These are phyloP conservation scores for Antennarius striatus DNA, from an alignment of 2,113 vertebrate species.

Conservation along the genomic window DNA sequence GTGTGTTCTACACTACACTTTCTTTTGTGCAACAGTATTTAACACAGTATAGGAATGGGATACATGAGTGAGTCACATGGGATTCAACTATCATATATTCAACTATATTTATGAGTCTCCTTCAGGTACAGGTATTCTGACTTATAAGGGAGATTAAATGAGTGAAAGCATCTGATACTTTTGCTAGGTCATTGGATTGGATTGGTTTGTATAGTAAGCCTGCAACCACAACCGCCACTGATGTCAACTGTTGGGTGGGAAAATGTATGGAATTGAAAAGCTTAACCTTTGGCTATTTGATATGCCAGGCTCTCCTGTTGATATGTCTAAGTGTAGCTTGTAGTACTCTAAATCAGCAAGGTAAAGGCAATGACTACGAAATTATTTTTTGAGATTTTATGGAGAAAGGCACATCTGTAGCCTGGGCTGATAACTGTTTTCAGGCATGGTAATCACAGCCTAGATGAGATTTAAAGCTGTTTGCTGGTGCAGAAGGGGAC, in stretches of 20 bases:
- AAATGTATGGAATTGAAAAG: constrained; percentile 26
- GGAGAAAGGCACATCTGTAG: constrained; percentile 46
- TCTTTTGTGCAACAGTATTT: constrained; percentile 10
- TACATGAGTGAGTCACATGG: constrained; percentile 22
- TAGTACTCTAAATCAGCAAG: constrained; percentile 43
- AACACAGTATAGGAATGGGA: constrained; percentile 8
- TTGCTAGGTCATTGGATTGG: constrained; percentile 11
- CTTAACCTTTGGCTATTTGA: constrained; percentile 8
- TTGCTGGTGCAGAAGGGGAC: constrained; percentile 30
- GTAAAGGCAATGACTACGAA: constrained; percentile 33
- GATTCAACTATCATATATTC: constrained; percentile 19
- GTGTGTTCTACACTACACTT: constrained; percentile 1
- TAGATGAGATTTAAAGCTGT: constrained; percentile 60
- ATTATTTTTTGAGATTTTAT: constrained; percentile 48
- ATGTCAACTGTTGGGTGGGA: constrained; percentile 30
- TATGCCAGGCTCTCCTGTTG: constrained; percentile 1
- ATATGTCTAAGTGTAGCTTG: constrained; percentile 24
- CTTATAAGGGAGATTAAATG: constrained; percentile 19
- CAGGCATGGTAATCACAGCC: constrained; percentile 63
- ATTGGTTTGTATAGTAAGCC: constrained; percentile 30
- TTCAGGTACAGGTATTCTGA: constrained; percentile 25
- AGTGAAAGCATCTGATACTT: constrained; percentile 28
- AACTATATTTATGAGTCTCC: constrained; percentile 21
- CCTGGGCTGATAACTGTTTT: constrained; percentile 47
- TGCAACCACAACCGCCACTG: constrained; percentile 17